Conservation (phyloP, 2,888 invertebrate genomes). For the Lepidonotus clava region DNA sequence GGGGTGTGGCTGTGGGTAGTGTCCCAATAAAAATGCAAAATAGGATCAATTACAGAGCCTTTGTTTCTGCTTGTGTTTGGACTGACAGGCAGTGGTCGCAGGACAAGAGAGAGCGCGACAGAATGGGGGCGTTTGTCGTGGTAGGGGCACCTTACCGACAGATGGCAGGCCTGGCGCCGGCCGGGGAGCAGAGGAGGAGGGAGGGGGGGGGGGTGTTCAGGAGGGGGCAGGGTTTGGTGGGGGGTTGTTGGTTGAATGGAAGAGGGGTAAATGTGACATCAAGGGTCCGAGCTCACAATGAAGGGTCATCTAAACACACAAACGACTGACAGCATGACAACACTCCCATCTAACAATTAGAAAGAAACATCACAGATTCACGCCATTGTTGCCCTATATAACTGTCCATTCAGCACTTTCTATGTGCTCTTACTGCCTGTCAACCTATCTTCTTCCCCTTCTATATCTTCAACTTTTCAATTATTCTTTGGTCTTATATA, state of each 20-base stretch:
- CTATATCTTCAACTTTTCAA: no score
- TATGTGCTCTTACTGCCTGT: neutral
- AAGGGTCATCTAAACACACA: neutral
- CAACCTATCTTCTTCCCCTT: no score
- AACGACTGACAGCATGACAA: neutral
- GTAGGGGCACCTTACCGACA: neutral
- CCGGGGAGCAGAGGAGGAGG: neutral
- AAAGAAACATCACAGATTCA: conserved; percentile 12
- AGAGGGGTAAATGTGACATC: conserved; percentile 2
- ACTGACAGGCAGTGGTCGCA: neutral
- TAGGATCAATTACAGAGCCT: conserved; percentile 48
- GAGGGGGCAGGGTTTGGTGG: no score
- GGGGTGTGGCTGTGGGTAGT: neutral
- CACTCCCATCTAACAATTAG: neutral
- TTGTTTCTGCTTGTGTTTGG: conserved; percentile 37
- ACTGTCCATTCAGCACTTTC: neutral
- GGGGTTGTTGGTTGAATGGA: no score
- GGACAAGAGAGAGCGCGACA: neutral
- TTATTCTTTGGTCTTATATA: no score
- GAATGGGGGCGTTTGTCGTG: neutral
- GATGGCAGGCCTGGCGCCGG: neutral
- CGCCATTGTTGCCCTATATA: neutral
- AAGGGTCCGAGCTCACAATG: conserved; percentile 29
- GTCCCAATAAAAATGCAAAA: conserved; percentile 49
- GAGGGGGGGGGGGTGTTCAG: no score